Base-by-base conservation (phyloP, 2,888 invertebrate species). In the Noctua pronuba region DNA sequence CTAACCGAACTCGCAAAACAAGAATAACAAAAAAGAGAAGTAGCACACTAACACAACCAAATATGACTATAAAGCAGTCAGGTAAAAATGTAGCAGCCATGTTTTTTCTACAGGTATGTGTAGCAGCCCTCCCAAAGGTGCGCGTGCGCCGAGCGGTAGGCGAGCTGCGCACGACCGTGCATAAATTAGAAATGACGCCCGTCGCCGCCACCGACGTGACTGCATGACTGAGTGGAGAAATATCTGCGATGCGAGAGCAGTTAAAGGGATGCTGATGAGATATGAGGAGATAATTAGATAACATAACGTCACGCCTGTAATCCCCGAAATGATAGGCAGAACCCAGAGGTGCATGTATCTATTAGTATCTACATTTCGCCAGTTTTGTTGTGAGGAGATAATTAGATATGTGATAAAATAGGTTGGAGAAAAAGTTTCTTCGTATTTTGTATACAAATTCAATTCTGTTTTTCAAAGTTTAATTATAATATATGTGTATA, bases 151-250 rank as follows among this genome's bases (percentile, higher is more conserved):
- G 72, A 91, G 89, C 90, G 88, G 92, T 90, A 91, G 93, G 92
- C 90, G 92, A 88, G 91, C 88, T 89, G 93, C 78, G 91, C 95
- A 95, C 95, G 95, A 95, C 90, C 90, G 89, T 89, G 95, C 94
- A 95, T 95, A 95, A 94, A 95, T 95, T 95, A 94, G 91, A 91
- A 90, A 90, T 92, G 92, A 92, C 91, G 91, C 87, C 90, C 89
- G 91, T 88, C 88, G 75, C 80, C 82, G 73, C 65, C 65, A 77
- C 79, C 78, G 77, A 76, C 83, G 80, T 87, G 85, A 73, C 78
- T 87, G 80, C 80, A 88, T 88, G 82, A 87, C 79, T 85, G 87
- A 85, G 67, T 79, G 76, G 75, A 79, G 84, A 79, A 86, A 88
- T 85, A 87, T 78, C 77, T 79, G 52, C 38, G 75, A 77, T 77